Evolutionary conservation across 2,113 vertebrate species (phyloP).

Genomic region (Callipepla californica): DNA sequence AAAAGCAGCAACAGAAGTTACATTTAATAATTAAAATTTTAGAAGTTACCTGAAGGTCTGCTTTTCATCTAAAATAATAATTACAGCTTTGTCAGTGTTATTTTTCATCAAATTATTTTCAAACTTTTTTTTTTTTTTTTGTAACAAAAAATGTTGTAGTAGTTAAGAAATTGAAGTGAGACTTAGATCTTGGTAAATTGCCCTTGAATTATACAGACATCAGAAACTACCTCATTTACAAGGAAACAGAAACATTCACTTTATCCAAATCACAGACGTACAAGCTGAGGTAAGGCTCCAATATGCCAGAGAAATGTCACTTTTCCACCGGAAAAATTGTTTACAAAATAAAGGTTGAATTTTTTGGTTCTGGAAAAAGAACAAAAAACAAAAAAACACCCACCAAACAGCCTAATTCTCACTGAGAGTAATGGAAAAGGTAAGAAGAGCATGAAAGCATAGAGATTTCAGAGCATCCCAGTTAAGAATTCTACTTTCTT

Average conservation of each 20-base stretch:
- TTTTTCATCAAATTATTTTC: background rate
- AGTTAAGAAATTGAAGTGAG: background rate
- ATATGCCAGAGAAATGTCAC: background rate
- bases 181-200: background rate
- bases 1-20: background rate
- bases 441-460: background rate
- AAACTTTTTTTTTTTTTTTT: background rate
- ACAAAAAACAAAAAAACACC: background rate
- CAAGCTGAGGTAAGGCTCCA: background rate
- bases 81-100: background rate
- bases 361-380: background rate
- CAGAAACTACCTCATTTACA: background rate
- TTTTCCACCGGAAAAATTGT: background rate
- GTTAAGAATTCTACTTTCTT: background rate
- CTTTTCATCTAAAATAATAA: constrained; percentile 31
- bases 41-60: background rate
- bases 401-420: background rate
- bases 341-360: background rate
- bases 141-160: background rate
- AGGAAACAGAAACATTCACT: background rate
- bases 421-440: background rate
- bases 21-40: constrained; percentile 50
- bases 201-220: background rate
- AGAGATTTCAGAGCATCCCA: background rate
- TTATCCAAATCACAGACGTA: background rate